These are phyloP conservation scores for Monochamus alternatus DNA, from an alignment of 2,888 invertebrate genomes.

Conservation along the genomic window DNA sequence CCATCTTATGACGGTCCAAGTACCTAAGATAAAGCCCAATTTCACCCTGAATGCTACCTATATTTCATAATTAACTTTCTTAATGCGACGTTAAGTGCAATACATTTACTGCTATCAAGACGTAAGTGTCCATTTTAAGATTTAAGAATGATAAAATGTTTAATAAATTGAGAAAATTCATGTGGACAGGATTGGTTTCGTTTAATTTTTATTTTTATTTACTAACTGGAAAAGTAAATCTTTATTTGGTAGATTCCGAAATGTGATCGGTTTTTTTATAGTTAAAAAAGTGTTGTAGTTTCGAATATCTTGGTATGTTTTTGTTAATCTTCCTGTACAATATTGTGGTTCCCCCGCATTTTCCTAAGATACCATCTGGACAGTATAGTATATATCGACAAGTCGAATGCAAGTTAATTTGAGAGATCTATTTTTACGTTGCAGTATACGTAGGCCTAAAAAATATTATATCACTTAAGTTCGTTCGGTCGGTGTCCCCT, in stretches of 20 bases:
- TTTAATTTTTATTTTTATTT: too few relatives aligned
- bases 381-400: background rate
- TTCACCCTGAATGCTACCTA: background rate
- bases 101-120: background rate
- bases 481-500: background rate
- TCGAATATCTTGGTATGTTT: too few relatives aligned
- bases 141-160: too few relatives aligned
- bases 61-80: background rate
- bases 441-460: background rate
- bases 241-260: too few relatives aligned
- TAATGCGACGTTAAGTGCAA: background rate
- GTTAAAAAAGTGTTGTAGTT: too few relatives aligned
- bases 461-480: background rate
- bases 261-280: too few relatives aligned
- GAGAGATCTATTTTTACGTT: background rate
- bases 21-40: background rate
- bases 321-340: too few relatives aligned
- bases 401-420: background rate
- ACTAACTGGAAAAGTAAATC: too few relatives aligned
- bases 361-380: background rate
- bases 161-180: too few relatives aligned
- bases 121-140: background rate
- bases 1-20: background rate
- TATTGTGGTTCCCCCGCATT: too few relatives aligned
- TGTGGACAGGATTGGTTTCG: too few relatives aligned